A percentile compares a stretch with the other conserved stretches of the same genome.
These are phyloP conservation scores for Crioceris asparagi DNA, from an alignment of 2,888 invertebrate species.

Conservation along the genomic window DNA sequence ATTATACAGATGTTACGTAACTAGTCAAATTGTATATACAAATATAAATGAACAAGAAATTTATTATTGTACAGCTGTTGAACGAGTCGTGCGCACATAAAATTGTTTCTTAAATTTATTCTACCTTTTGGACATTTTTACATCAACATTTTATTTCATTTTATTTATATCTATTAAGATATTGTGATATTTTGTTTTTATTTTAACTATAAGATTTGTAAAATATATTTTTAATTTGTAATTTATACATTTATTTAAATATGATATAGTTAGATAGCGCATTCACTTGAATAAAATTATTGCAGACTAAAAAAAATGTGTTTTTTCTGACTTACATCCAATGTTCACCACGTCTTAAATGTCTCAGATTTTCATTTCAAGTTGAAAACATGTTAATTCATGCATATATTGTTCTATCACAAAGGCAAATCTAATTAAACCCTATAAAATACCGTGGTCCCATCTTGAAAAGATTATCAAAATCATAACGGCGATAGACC, in stretches of 20 bases:
- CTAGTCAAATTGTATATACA: constrained; percentile 29
- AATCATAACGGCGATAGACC: too few relatives aligned
- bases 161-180: constrained; percentile 14
- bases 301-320: constrained; percentile 3
- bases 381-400: too few relatives aligned
- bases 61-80: constrained; percentile 27
- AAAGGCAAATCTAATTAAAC: too few relatives aligned
- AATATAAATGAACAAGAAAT: constrained; percentile 16
- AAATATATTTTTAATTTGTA: background rate
- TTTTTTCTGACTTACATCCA: too few relatives aligned
- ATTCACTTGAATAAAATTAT: constrained; percentile 2
- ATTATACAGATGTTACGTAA: constrained; percentile 24
- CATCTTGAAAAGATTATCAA: too few relatives aligned
- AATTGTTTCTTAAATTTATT: constrained; percentile 16
- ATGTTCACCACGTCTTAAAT: too few relatives aligned
- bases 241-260: background rate
- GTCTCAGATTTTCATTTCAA: too few relatives aligned
- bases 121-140: constrained; percentile 8
- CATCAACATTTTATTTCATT: constrained; percentile 12
- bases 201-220: constrained; percentile 2
- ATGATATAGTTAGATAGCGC: background rate
- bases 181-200: constrained; percentile 18
- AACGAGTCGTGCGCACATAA: constrained; percentile 23
- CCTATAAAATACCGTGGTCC: too few relatives aligned
- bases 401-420: too few relatives aligned